phyloP scores from a whole-genome alignment of 1,140 invertebrate species.

The Zophobas atratus region DNA sequence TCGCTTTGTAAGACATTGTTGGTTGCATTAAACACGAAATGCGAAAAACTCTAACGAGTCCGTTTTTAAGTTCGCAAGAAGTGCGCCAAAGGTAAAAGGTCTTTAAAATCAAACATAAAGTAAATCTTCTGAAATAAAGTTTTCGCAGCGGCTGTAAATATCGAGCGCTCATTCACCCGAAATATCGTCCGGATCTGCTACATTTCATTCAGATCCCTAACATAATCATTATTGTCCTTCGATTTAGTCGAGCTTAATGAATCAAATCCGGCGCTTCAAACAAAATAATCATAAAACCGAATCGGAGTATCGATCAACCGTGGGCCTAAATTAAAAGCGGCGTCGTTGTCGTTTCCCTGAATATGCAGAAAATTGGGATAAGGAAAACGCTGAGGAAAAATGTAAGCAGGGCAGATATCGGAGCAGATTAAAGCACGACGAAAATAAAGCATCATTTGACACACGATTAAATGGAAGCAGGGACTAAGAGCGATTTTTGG shows the following conservation, averaged over 20 bases:
- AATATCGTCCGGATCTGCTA: slow-evolving; percentile 16
- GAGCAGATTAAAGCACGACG: slow-evolving; percentile 5
- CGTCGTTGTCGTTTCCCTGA: slow-evolving; percentile 18
- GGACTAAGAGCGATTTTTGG: neutral
- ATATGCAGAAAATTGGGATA: slow-evolving; percentile 34
- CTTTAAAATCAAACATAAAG: neutral
- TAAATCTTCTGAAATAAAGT: slow-evolving; percentile 14
- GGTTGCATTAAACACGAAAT: too few relatives aligned
- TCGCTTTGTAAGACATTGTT: too few relatives aligned
- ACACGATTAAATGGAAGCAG: slow-evolving; percentile 15
- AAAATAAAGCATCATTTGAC: slow-evolving; percentile 32
- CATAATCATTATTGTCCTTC: slow-evolving; percentile 30
- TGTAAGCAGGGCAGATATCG: slow-evolving; percentile 26
- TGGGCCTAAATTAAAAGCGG: slow-evolving; percentile 25
- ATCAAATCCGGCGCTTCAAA: slow-evolving; percentile 29
- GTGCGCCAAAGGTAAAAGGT: too few relatives aligned
- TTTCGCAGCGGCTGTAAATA: slow-evolving; percentile 23
- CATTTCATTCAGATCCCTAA: slow-evolving; percentile 17
- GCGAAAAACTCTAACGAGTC: too few relatives aligned
- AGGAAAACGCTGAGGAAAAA: neutral
- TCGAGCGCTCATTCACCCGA: slow-evolving; percentile 17
- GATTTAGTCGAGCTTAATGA: slow-evolving; percentile 34
- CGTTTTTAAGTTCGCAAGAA: too few relatives aligned
- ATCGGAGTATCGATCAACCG: slow-evolving; percentile 13
- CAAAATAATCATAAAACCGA: slow-evolving; percentile 22